Conservation (phyloP, 1,140 invertebrate genomes). For the Lucilia sericata region DNA sequence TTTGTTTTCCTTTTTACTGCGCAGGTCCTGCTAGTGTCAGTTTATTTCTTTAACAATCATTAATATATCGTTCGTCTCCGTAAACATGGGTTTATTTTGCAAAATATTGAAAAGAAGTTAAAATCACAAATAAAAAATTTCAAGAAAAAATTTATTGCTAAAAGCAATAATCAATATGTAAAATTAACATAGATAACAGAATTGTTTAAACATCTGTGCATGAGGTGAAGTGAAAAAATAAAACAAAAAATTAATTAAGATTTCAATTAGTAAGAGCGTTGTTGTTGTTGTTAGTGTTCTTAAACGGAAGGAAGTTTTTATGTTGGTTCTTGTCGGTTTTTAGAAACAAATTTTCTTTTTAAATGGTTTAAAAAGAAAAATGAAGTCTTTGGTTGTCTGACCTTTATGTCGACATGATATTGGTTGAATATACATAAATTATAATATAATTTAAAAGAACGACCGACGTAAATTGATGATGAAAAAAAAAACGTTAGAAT, state of each 20-base stretch:
- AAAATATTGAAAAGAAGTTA: conserved; percentile 18
- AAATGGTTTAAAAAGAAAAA: too few species aligned
- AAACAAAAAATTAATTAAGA: background rate
- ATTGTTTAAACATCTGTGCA: background rate
- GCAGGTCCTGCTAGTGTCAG: conserved; percentile 31
- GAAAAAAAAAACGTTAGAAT: too few species aligned
- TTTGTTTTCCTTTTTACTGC: background rate
- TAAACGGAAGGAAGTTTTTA: background rate
- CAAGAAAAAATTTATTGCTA: conserved; percentile 5
- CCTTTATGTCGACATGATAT: too few species aligned
- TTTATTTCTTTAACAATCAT: background rate
- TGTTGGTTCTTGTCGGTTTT: too few species aligned
- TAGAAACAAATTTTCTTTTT: too few species aligned
- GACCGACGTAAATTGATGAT: too few species aligned
- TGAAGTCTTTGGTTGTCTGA: too few species aligned
- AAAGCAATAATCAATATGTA: conserved; percentile 12
- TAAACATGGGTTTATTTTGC: conserved; percentile 5
- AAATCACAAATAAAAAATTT: background rate
- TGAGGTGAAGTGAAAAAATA: background rate
- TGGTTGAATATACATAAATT: too few species aligned
- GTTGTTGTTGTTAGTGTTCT: background rate
- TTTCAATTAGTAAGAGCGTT: too few species aligned
- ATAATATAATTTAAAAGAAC: too few species aligned
- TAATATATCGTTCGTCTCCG: background rate
- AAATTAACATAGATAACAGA: background rate